Conservation (phyloP, 2,797 vertebrate genomes). For the Champsocephalus esox region DNA sequence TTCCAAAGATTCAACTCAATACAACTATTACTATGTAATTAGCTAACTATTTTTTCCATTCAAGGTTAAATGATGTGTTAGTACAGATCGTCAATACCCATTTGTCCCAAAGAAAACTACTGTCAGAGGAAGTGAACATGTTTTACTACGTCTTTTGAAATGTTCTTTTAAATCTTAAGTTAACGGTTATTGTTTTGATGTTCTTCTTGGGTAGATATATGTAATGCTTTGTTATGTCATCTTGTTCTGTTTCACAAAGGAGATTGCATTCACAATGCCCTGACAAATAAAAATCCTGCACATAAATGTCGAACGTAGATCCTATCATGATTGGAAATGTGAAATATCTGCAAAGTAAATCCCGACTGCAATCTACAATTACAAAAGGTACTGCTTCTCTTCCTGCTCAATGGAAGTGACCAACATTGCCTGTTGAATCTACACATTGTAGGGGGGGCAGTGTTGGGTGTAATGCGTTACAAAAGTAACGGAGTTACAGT, state of each 20-base stretch:
- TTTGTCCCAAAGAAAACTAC: neutral
- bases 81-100: slow-evolving; percentile 22
- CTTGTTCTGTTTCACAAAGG: neutral
- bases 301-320: too few species aligned
- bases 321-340: too few species aligned
- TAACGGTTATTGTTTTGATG: neutral
- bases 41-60: neutral
- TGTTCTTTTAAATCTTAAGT: slow-evolving; percentile 1
- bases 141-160: slow-evolving; percentile 15
- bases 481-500: too few species aligned
- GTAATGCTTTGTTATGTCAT: neutral
- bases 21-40: neutral
- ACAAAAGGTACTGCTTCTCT: too few species aligned
- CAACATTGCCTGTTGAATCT: too few species aligned
- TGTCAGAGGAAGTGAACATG: neutral
- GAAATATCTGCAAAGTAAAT: too few species aligned
- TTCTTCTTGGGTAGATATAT: slow-evolving; percentile 4
- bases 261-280: neutral
- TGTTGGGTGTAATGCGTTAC: too few species aligned
- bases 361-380: too few species aligned
- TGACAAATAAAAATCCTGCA: neutral
- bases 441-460: too few species aligned
- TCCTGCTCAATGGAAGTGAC: too few species aligned
- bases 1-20: slow-evolving; percentile 18
- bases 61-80: slow-evolving; percentile 10